Percentiles rank a stretch among this genome's conserved stretches.
phyloP scores from a whole-genome alignment of 2,113 vertebrate species.

The Mustelus asterias region DNA sequence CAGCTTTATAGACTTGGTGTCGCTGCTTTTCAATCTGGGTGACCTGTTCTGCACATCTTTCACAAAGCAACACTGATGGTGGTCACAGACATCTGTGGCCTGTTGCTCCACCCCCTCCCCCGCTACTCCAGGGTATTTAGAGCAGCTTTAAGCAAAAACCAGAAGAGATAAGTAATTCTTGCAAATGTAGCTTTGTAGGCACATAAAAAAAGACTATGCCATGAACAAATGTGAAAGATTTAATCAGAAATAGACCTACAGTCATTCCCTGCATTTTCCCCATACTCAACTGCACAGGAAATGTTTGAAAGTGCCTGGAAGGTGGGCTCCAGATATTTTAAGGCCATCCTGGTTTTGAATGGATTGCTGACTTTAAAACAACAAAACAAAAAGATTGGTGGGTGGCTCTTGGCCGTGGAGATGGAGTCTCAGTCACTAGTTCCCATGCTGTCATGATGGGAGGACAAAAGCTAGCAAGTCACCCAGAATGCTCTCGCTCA shows the following conservation, averaged over 20 bases:
- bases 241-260: conserved; percentile 1
- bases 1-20: neutral
- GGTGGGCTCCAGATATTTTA: conserved; percentile 12
- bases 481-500: conserved; percentile 27
- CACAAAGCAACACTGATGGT: conserved; percentile 19
- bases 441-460: conserved; percentile 12
- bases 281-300: neutral
- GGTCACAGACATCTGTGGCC: neutral
- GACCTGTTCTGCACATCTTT: neutral
- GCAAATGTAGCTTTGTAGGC: neutral
- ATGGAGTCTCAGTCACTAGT: conserved; percentile 23
- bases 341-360: conserved; percentile 1
- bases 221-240: neutral
- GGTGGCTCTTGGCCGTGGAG: conserved; percentile 15
- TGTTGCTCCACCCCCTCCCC: neutral
- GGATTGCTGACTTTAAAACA: conserved; percentile 26
- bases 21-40: neutral
- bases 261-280: neutral
- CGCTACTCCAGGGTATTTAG: neutral
- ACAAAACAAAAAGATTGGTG: conserved; percentile 32
- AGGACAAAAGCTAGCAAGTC: conserved; percentile 30
- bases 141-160: neutral
- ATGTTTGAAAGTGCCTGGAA: neutral
- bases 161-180: neutral
- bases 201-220: neutral